Percentiles rank a stretch among this genome's conserved stretches.
These are phyloP conservation scores for Laticauda colubrina DNA, from an alignment of 2,113 vertebrate species.

Conservation along the genomic window DNA sequence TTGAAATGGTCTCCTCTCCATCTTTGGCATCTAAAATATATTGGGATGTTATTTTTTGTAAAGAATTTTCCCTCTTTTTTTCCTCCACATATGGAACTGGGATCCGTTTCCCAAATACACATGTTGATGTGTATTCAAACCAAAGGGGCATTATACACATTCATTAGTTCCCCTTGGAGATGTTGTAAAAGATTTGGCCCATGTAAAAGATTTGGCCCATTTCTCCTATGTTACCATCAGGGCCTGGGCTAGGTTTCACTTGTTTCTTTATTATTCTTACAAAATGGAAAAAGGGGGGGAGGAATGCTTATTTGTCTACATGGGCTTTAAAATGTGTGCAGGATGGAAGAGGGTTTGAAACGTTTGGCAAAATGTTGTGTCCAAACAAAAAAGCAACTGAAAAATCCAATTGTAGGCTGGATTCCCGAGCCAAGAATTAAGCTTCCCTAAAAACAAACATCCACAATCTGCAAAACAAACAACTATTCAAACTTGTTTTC, in stretches of 20 bases:
- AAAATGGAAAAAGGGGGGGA: constrained; percentile 4
- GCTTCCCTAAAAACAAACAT: constrained; percentile 9
- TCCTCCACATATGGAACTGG: constrained; percentile 20
- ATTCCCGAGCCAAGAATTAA: constrained; percentile 51
- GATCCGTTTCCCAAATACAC: constrained; percentile 22
- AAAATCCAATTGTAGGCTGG: constrained; percentile 1
- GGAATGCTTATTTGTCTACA: constrained; percentile 46
- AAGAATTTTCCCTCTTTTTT: constrained; percentile 19
- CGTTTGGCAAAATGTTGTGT: not conserved
- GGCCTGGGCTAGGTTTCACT: constrained; percentile 39
- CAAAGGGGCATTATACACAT: constrained; percentile 6
- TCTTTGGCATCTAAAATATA: not conserved
- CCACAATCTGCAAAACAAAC: not conserved
- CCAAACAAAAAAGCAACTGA: not conserved
- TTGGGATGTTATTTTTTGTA: constrained; percentile 25
- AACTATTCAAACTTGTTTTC: constrained; percentile 37
- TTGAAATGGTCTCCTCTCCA: not conserved
- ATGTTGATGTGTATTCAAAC: constrained; percentile 33
- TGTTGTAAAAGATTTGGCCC: constrained; percentile 19
- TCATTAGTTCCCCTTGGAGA: constrained; percentile 34
- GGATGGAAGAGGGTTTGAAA: constrained; percentile 56
- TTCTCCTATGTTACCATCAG: constrained; percentile 38
- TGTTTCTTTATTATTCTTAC: constrained; percentile 48
- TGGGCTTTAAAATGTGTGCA: constrained; percentile 56
- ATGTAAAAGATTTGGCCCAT: constrained; percentile 35